A percentile compares a stretch with the other conserved stretches of the same genome.
Conservation (phyloP, 2,113 vertebrate genomes). For the Lontra canadensis region DNA sequence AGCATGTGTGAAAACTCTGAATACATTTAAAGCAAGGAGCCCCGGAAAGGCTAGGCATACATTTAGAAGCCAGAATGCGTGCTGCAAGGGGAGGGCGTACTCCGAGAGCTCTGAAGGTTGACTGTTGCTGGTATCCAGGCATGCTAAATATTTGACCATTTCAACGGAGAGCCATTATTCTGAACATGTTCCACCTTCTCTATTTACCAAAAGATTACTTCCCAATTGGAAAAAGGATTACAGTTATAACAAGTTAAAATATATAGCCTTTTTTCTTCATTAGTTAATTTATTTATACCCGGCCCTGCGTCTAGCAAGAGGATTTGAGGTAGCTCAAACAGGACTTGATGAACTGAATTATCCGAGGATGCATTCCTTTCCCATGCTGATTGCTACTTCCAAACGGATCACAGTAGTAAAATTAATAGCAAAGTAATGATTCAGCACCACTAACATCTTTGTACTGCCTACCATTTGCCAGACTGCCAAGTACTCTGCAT, state of each 20-base stretch:
- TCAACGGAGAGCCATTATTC: background rate
- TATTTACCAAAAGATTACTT: constrained; percentile 67
- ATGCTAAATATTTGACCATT: constrained; percentile 56
- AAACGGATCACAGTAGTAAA: background rate
- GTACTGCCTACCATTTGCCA: background rate
- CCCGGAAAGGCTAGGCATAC: background rate
- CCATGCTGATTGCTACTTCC: background rate
- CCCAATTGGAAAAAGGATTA: constrained; percentile 61
- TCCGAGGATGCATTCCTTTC: background rate
- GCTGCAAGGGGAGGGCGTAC: too few relatives aligned
- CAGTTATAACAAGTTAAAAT: constrained; percentile 55
- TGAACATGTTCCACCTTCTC: constrained; percentile 16
- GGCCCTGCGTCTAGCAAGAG: background rate
- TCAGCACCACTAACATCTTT: background rate
- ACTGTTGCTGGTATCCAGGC: background rate
- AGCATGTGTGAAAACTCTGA: constrained; percentile 49
- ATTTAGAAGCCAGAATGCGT: background rate
- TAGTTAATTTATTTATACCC: constrained; percentile 62
- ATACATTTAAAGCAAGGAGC: constrained; percentile 42
- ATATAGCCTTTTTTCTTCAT: constrained; percentile 49
- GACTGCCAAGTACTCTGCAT: background rate
- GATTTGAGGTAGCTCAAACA: background rate
- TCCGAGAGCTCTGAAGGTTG: background rate
- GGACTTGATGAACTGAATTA: background rate
- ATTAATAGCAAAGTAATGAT: background rate